Evolutionary conservation across 2,888 invertebrate genomes (phyloP).

Genomic region (Achlya flavicornis): DNA sequence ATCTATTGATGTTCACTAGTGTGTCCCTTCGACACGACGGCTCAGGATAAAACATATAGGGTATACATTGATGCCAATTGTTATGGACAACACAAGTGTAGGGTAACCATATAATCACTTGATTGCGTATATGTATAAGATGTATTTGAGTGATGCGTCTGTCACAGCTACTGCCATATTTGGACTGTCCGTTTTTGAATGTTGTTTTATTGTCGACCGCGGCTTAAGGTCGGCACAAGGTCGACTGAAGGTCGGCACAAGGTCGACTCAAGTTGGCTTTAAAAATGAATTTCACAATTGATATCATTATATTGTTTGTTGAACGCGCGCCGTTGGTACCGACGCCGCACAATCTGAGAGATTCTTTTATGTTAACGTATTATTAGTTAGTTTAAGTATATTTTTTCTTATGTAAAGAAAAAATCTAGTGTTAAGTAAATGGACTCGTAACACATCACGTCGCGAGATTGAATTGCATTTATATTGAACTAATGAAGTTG

Average conservation of each 20-base stretch:
- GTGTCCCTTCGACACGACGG: neutral
- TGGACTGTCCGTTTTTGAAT: constrained; percentile 47
- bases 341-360: constrained; percentile 64
- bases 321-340: constrained; percentile 40
- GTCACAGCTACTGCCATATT: constrained; percentile 61
- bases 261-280: constrained; percentile 46
- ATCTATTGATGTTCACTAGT: neutral
- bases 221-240: constrained; percentile 57
- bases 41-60: constrained; percentile 6
- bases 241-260: constrained; percentile 27
- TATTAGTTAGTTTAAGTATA: neutral
- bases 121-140: neutral
- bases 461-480: constrained; percentile 72
- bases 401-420: neutral
- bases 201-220: constrained; percentile 25
- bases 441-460: constrained; percentile 44
- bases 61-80: constrained; percentile 6
- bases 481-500: constrained; percentile 43
- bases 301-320: constrained; percentile 30
- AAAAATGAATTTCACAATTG: constrained; percentile 43
- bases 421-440: neutral
- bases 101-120: neutral
- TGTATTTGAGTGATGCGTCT: constrained; percentile 18
- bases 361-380: constrained; percentile 38
- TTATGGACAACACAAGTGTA: constrained; percentile 1